Evolutionary conservation across 2,888 invertebrate genomes (phyloP).

Genomic region (Orthosia gracilis): DNA sequence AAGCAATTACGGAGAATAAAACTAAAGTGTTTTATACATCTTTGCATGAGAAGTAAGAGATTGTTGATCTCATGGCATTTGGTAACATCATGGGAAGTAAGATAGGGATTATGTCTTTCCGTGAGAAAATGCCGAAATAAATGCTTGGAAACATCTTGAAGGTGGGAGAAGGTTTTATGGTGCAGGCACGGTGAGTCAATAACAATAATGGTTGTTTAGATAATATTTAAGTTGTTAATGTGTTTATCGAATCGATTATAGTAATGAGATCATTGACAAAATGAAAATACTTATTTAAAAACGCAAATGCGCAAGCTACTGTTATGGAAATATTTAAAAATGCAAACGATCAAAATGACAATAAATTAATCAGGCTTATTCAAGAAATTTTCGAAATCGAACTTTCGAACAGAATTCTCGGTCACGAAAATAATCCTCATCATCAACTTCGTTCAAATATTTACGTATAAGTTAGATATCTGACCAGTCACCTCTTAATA

Average conservation of each 20-base stretch:
- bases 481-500: conserved; percentile 48
- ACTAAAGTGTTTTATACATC: conserved; percentile 39
- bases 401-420: conserved; percentile 43
- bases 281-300: too few species aligned
- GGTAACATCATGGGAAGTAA: conserved; percentile 50
- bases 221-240: not conserved
- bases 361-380: conserved; percentile 20
- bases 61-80: conserved; percentile 49
- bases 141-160: conserved; percentile 25
- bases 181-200: not conserved
- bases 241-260: not conserved
- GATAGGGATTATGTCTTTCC: conserved; percentile 44
- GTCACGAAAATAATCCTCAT: conserved; percentile 20
- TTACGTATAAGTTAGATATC: conserved; percentile 39
- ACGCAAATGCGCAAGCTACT: not conserved
- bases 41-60: conserved; percentile 43
- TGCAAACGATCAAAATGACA: not conserved
- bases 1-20: conserved; percentile 34
- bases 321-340: conserved; percentile 11
- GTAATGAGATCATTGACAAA: not conserved
- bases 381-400: conserved; percentile 28
- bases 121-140: conserved; percentile 57
- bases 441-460: conserved; percentile 52
- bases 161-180: not conserved
- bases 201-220: not conserved